A percentile compares a stretch with the other conserved stretches of the same genome.
Conservation (phyloP, 2,113 vertebrate genomes). For the Porphyrio hochstetteri region DNA sequence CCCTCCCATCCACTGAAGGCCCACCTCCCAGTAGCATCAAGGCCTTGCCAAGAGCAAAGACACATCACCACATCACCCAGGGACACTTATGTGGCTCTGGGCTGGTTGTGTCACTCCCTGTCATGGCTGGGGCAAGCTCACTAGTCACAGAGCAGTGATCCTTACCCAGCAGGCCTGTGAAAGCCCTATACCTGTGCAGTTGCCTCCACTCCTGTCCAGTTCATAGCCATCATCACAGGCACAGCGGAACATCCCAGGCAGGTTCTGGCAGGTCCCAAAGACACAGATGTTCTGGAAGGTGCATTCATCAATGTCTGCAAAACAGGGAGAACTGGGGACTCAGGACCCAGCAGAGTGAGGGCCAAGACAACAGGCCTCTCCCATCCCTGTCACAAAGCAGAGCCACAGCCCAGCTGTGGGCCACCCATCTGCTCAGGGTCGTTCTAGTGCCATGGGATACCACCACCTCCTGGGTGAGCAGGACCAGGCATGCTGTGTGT, state of each 20-base stretch:
- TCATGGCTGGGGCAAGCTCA: neutral
- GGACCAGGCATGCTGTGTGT: neutral
- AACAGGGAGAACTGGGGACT: neutral
- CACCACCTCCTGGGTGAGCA: neutral
- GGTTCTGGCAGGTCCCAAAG: constrained; percentile 92
- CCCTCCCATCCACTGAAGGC: neutral
- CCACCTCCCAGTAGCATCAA: neutral
- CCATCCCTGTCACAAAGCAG: neutral
- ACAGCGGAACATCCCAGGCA: constrained; percentile 93
- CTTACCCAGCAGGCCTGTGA: neutral
- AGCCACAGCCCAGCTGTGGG: neutral
- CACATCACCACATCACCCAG: neutral
- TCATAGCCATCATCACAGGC: constrained; percentile 89
- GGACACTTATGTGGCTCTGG: accelerated
- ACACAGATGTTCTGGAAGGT: constrained; percentile 93
- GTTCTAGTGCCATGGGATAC: neutral
- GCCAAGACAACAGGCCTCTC: neutral
- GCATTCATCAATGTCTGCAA: constrained; percentile 92
- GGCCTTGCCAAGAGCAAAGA: neutral
- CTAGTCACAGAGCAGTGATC: neutral
- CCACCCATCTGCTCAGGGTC: neutral
- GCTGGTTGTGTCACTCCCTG: neutral
- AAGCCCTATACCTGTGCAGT: constrained; percentile 84
- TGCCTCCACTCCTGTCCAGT: constrained; percentile 89
- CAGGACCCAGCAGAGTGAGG: neutral